Conservation (phyloP, 2,797 vertebrate genomes). For the Sebastes diploproa region DNA sequence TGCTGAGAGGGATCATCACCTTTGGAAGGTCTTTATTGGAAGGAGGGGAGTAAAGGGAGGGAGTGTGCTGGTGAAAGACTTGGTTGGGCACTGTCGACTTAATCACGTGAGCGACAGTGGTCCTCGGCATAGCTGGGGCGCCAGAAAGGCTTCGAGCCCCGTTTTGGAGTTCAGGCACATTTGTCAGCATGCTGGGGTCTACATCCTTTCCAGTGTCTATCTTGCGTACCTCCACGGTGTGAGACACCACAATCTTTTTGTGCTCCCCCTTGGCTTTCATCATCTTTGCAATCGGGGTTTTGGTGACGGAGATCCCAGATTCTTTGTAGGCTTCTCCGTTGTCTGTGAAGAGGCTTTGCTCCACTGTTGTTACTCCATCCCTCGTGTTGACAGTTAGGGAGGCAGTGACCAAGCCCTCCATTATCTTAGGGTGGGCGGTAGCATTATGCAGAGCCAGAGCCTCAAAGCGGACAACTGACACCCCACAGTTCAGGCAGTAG, state of each 20-base stretch:
- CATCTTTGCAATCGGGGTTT: slow-evolving; percentile 97
- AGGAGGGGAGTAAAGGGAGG: slow-evolving; percentile 75
- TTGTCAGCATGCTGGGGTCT: slow-evolving; percentile 77
- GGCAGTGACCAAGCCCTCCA: slow-evolving; percentile 77
- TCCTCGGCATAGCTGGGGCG: slow-evolving; percentile 88
- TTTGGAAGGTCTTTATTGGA: slow-evolving; percentile 92
- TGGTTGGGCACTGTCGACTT: slow-evolving; percentile 81
- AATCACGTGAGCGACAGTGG: slow-evolving; percentile 86
- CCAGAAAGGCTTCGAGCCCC: slow-evolving; percentile 84
- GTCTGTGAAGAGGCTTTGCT: slow-evolving; percentile 86
- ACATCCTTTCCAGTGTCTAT: slow-evolving; percentile 75
- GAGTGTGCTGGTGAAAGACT: slow-evolving; percentile 84
- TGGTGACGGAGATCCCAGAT: slow-evolving; percentile 91
- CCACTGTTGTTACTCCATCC: slow-evolving; percentile 87
- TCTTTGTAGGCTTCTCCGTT: slow-evolving; percentile 83
- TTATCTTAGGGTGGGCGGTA: slow-evolving; percentile 83
- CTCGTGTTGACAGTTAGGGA: slow-evolving; percentile 87
- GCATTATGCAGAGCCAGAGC: slow-evolving; percentile 92
- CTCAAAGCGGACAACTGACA: slow-evolving; percentile 90
- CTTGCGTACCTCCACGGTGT: slow-evolving; percentile 88
- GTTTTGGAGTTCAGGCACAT: slow-evolving; percentile 83
- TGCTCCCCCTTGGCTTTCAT: slow-evolving; percentile 93
- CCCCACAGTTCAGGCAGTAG: slow-evolving; percentile 88
- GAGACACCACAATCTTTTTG: slow-evolving; percentile 91
- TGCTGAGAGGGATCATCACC: slow-evolving; percentile 98